A percentile compares a stretch with the other conserved stretches of the same genome.
phyloP scores from a whole-genome alignment of 2,888 invertebrate genomes.

The Entomobrya multifasciata region DNA sequence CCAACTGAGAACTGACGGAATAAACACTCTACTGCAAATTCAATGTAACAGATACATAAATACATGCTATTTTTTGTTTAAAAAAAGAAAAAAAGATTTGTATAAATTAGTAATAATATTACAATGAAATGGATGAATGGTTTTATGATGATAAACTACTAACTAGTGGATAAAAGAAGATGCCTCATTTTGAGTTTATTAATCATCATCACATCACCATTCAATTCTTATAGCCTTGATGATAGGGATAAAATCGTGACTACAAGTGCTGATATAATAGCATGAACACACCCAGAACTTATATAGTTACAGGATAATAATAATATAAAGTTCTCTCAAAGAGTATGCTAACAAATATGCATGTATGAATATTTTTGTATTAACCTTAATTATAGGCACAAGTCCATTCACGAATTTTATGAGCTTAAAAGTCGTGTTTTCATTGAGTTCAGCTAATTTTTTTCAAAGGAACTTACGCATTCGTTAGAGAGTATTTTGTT shows the following conservation, averaged over 20 bases:
- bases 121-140: neutral
- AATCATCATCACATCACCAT: conserved; percentile 29
- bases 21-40: too few relatives aligned
- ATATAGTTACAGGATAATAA: neutral
- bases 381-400: conserved; percentile 16
- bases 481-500: neutral
- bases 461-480: neutral
- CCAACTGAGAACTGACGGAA: too few relatives aligned
- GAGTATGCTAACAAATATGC: neutral
- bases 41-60: too few relatives aligned
- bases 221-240: conserved; percentile 30
- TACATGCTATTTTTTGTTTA: too few relatives aligned
- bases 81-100: neutral
- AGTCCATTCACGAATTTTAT: conserved; percentile 15
- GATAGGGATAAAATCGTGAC: conserved; percentile 50
- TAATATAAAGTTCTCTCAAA: neutral
- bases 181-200: conserved; percentile 50
- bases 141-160: neutral
- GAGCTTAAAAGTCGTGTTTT: neutral
- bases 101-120: neutral
- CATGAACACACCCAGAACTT: conserved; percentile 9
- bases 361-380: neutral
- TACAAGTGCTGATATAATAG: conserved; percentile 44
- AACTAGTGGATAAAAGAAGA: neutral
- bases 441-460: too few relatives aligned